Conservation (phyloP, 2,888 invertebrate species). For the Trachelus iudaicus region DNA sequence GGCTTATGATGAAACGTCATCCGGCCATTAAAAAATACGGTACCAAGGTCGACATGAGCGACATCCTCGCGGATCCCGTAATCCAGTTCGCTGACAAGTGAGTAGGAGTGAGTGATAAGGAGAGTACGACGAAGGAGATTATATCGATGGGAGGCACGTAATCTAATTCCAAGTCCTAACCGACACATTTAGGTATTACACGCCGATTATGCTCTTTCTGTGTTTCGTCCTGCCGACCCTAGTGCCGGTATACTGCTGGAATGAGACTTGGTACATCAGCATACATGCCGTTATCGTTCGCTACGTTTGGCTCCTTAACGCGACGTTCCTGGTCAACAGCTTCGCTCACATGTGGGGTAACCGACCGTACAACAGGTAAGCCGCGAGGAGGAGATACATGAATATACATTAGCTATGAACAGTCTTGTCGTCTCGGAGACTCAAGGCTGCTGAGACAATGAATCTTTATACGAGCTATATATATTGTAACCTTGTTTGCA, state of each 20-base stretch:
- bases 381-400: not conserved
- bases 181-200: slow-evolving; percentile 65
- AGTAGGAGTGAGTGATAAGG: slow-evolving; percentile 37
- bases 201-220: slow-evolving; percentile 66
- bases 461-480: too few relatives aligned
- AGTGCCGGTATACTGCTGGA: slow-evolving; percentile 71
- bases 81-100: slow-evolving; percentile 83
- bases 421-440: too few relatives aligned
- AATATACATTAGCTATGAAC: too few relatives aligned
- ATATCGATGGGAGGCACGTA: not conserved
- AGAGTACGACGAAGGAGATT: not conserved
- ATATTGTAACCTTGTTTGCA: too few relatives aligned
- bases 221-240: slow-evolving; percentile 70
- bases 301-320: slow-evolving; percentile 70
- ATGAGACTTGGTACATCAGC: slow-evolving; percentile 65
- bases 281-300: slow-evolving; percentile 63
- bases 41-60: slow-evolving; percentile 83
- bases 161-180: not conserved
- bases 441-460: too few relatives aligned
- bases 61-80: slow-evolving; percentile 82
- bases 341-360: slow-evolving; percentile 70
- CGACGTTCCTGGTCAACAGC: slow-evolving; percentile 74
- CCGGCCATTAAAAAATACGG: slow-evolving; percentile 86
- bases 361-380: slow-evolving; percentile 65
- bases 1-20: slow-evolving; percentile 93